Evolutionary conservation across 2,888 invertebrate species (phyloP), one percentile per base, ranked within the genome.

Genomic region (Copidosoma aretas): DNA sequence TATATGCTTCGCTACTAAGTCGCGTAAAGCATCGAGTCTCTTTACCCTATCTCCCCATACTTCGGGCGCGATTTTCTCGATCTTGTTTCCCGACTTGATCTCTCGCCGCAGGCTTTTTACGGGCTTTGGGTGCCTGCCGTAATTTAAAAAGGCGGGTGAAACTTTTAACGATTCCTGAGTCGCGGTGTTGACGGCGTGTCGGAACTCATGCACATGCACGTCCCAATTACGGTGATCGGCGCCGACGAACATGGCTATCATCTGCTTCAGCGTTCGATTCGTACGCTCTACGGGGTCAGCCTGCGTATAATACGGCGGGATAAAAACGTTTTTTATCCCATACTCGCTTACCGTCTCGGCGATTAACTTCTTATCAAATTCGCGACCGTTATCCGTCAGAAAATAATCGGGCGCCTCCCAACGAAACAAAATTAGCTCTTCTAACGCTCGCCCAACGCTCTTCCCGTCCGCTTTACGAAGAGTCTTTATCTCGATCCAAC

Each of bases 101-200:
- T 49, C 49, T n/a, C 49, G 49, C 3, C 10, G 15, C 19, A 49
- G 49, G 19, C 49, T 49, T 4, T 49, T 49, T 4, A 49, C 49
- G 3, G 49, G 49, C 2, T 19, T 49, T 4, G 49, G 10, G 10
- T 70, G 60, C 0, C 71, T 61, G 10, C 72, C 72, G 14, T 67
- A 68, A 22, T 69, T 72, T n/a, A 72, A n/a, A 25, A 67, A 73
- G 4, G 70, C 72, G 12, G 74, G 74, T 10, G 68, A 62, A 14
- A 60, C 68, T 25, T 68, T 63, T 0, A 71, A 71, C 0, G 68
- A 53, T 21, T 66, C 60, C 39, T 71, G 70, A 0, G 54, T 19
- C 0, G 71, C 72, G 32, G 73, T 68, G 25, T 73, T 73, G 10
- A 72, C 59, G 0, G 74, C 73, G 61, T 73, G 72, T 15, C 70